A percentile compares a stretch with the other conserved stretches of the same genome.
Evolutionary conservation across 2,888 invertebrate genomes (phyloP).

Genomic region (Eumacrocentrus americanus): DNA sequence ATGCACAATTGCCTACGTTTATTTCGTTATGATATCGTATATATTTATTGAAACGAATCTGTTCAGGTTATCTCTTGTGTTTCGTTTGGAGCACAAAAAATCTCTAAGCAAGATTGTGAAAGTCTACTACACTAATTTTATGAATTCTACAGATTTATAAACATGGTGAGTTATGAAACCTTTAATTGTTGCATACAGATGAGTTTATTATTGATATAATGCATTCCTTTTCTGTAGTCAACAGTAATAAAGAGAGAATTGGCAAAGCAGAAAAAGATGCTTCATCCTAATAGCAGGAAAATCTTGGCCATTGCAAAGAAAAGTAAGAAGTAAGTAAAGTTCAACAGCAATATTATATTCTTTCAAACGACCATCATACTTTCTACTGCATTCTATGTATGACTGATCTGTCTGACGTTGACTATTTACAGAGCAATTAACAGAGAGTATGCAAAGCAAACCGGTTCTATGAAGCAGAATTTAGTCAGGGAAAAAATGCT

Average conservation of each 20-base stretch:
- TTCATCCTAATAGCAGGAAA: slow-evolving; percentile 85
- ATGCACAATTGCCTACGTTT: no score
- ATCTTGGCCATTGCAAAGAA: slow-evolving; percentile 76
- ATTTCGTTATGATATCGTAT: no score
- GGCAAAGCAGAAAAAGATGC: slow-evolving; percentile 49
- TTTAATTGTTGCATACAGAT: no score
- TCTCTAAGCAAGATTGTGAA: no score
- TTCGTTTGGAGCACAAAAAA: no score
- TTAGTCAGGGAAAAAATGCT: slow-evolving; percentile 76
- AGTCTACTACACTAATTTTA: no score
- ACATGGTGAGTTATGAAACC: no score
- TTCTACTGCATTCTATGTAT: slow-evolving; percentile 7
- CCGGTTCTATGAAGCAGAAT: slow-evolving; percentile 75
- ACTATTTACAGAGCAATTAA: slow-evolving; percentile 62
- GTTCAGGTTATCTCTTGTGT: no score
- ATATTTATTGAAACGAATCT: no score
- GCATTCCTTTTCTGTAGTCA: slow-evolving; percentile 36
- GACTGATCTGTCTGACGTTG: background rate
- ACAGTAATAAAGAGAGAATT: slow-evolving; percentile 42
- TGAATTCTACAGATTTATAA: no score
- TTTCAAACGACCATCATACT: slow-evolving; percentile 15
- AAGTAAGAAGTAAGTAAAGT: slow-evolving; percentile 67
- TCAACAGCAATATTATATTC: no score
- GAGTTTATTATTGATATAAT: no score
- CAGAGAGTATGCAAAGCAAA: slow-evolving; percentile 69